Evolutionary conservation across 2,888 invertebrate genomes (phyloP).

Genomic region (Synergus laeviventris): DNA sequence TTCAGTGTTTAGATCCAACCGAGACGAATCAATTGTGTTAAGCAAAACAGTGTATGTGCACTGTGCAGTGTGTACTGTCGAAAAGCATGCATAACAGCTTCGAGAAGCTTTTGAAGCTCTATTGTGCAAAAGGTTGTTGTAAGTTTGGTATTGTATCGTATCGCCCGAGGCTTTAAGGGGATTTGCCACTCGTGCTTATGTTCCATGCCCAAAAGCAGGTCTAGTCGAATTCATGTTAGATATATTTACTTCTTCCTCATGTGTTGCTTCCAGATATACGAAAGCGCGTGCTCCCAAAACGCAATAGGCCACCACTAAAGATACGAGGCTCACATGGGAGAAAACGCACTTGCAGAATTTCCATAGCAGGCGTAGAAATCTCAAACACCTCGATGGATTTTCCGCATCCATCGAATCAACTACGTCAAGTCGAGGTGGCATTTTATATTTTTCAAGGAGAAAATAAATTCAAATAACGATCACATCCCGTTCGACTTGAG

Average conservation of each 20-base stretch:
- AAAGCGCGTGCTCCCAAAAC: conserved; percentile 92
- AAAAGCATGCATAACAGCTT: not conserved
- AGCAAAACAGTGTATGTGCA: not conserved
- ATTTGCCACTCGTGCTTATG: not conserved
- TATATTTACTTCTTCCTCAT: conserved; percentile 83
- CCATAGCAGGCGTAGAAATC: conserved; percentile 67
- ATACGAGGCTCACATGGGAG: conserved; percentile 91
- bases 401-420: conserved; percentile 56
- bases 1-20: conserved; percentile 1
- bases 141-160: not conserved
- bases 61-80: not conserved
- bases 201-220: not conserved
- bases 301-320: conserved; percentile 93
- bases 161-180: conserved; percentile 14
- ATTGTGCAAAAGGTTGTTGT: conserved; percentile 30
- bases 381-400: conserved; percentile 67
- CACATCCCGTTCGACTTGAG: conserved; percentile 31
- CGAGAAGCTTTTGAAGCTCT: conserved; percentile 21
- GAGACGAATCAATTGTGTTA: conserved; percentile 10
- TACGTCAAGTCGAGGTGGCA: conserved; percentile 36
- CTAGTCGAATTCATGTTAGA: not conserved
- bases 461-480: conserved; percentile 27
- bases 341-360: conserved; percentile 82
- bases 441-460: not conserved
- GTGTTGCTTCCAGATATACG: conserved; percentile 84